Evolutionary conservation across 2,797 vertebrate species (phyloP), one percentile per base, ranked within the genome.

Genomic region (Pipistrellus kuhlii): DNA sequence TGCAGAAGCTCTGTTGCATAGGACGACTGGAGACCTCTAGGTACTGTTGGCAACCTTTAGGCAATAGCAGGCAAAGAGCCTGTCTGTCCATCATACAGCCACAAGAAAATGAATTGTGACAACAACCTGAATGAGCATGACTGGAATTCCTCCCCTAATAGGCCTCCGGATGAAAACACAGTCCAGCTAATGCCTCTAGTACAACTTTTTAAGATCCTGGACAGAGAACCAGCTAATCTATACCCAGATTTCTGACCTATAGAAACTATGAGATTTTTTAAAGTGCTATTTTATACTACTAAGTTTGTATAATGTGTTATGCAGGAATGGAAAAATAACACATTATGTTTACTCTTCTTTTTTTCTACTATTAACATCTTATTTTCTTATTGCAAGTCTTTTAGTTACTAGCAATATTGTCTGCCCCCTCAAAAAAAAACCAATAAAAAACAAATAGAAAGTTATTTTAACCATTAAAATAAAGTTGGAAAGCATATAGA

Each of bases 361-460:
- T 46, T 62, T 83, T 72, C 51, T 68, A 21, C 21, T 32, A 12
- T 44, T n/a, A 69, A 80, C 11, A 69, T 51, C 23, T 38, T 73
- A 64, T 44, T 62, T 83, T 85, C 41, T 53, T 5, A 25, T 12
- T 23, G 21, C 66, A 77, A 35, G 27, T 55, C 14, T 89, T 88
- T 83, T 72, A 85, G 15, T 78, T 93, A 83, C 20, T 77, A 78
- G 2, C 27, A 83, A 85, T 41, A n/a, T 53, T 88, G 8, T 82
- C 6, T 13, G 3, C 20, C 30, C 30, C 3, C 8, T 23, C 35
- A 0, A 10, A 91, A 90, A 73, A 44, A 57, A 53, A 53, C 8
- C 1, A 53, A 57, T 10, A 57, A 48, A 30, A 6, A 53, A 57
- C 10, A 57, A 55, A 30, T 8, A 71, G 12, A n/a, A 32, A 6